Evolutionary conservation across 2,888 invertebrate species (phyloP).

Genomic region (Agelastica alni): DNA sequence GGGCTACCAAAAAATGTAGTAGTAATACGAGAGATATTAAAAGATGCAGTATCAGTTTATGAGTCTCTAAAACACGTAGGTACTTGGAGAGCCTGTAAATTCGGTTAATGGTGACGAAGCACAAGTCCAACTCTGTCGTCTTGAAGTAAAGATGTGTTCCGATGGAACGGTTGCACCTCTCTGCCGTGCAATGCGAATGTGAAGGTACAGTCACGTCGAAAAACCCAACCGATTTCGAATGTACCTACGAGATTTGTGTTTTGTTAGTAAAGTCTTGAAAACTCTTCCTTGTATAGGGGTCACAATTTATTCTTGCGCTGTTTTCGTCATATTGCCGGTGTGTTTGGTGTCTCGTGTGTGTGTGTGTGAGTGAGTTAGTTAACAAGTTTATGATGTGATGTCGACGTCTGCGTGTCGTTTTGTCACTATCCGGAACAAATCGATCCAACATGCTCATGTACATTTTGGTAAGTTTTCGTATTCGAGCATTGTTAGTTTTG

Average conservation of each 20-base stretch:
- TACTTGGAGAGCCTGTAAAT: no score
- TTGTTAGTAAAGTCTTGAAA: slow-evolving; percentile 18
- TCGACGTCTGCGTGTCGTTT: slow-evolving; percentile 2
- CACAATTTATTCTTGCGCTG: slow-evolving; percentile 1
- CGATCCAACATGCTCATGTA: slow-evolving; percentile 20
- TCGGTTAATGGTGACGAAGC: no score
- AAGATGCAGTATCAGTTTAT: no score
- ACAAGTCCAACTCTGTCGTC: slow-evolving; percentile 3
- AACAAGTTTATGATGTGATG: background rate
- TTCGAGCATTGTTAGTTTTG: no score
- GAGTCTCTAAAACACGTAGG: no score
- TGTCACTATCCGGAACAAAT: background rate
- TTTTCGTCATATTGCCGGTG: background rate
- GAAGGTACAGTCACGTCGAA: slow-evolving; percentile 42
- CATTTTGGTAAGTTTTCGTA: slow-evolving; percentile 23
- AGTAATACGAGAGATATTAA: no score
- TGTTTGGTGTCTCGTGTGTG: slow-evolving; percentile 1
- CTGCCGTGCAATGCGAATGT: slow-evolving; percentile 46
- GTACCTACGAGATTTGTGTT: slow-evolving; percentile 18
- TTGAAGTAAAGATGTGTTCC: slow-evolving; percentile 25
- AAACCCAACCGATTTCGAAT: slow-evolving; percentile 27
- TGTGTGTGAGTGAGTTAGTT: no score
- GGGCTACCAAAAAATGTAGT: no score
- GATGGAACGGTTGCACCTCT: slow-evolving; percentile 50
- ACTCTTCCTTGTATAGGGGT: slow-evolving; percentile 2